phyloP scores from a whole-genome alignment of 1,140 invertebrate species.

The Pogonus chalceus region DNA sequence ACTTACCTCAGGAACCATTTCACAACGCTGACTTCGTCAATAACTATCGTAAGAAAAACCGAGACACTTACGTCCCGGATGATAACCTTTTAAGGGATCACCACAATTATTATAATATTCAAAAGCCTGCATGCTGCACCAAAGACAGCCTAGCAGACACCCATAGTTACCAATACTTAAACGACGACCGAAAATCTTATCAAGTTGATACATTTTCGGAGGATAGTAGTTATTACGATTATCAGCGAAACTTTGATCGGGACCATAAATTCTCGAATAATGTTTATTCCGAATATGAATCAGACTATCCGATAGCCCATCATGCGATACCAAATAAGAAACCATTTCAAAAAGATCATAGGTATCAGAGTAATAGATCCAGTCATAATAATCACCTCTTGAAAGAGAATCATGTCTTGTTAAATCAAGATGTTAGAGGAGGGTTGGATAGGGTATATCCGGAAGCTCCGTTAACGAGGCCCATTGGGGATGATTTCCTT shows the following conservation, averaged over 20 bases:
- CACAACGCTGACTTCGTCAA: not conserved
- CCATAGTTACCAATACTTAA: not conserved
- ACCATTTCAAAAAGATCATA: not conserved
- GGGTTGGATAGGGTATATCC: not conserved
- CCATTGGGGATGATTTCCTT: not conserved
- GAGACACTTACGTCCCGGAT: not conserved
- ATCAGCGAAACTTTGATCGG: not conserved
- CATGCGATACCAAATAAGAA: not conserved
- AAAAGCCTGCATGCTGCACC: not conserved
- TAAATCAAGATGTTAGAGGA: not conserved
- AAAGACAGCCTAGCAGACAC: not conserved
- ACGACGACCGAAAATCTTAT: not conserved
- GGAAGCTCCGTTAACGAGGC: not conserved
- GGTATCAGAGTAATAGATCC: not conserved
- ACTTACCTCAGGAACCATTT: not conserved
- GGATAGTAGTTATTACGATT: not conserved
- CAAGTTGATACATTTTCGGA: not conserved
- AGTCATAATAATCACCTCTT: not conserved
- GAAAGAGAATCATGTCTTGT: not conserved
- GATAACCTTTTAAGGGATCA: not conserved
- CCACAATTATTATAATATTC: not conserved
- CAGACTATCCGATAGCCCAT: not conserved
- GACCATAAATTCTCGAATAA: not conserved
- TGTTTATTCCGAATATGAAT: conserved; percentile 1
- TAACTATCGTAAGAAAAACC: not conserved